phyloP scores from a whole-genome alignment of 1,140 invertebrate genomes.

The Cyclina sinensis region DNA sequence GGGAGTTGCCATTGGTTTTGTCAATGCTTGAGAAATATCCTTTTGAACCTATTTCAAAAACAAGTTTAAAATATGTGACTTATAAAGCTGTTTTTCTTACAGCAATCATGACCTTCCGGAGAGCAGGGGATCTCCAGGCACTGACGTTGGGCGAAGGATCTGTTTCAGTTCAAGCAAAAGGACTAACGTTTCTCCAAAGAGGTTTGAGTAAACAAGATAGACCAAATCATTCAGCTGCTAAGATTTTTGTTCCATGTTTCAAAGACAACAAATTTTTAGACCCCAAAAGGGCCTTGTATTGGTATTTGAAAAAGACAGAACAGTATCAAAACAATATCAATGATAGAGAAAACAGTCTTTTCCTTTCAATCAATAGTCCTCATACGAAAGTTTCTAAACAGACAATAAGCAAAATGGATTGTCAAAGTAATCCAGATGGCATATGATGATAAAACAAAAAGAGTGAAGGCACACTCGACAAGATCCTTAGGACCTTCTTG shows the following conservation, averaged over 20 bases:
- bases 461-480: constrained; percentile 45
- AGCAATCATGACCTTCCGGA: constrained; percentile 44
- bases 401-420: constrained; percentile 18
- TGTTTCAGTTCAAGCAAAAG: constrained; percentile 22
- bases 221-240: neutral
- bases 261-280: constrained; percentile 39
- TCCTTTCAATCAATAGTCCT: constrained; percentile 10
- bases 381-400: constrained; percentile 14
- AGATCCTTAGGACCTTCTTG: constrained; percentile 51
- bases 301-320: constrained; percentile 35
- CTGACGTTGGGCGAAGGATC: constrained; percentile 35
- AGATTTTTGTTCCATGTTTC: constrained; percentile 16
- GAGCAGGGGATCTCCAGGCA: constrained; percentile 26
- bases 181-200: constrained; percentile 6
- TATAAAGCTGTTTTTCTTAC: too few species aligned
- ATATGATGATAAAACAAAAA: constrained; percentile 28
- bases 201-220: constrained; percentile 28
- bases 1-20: constrained; percentile 55
- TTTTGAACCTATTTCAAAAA: constrained; percentile 60
- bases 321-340: neutral
- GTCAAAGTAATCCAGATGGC: too few species aligned
- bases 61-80: constrained; percentile 53
- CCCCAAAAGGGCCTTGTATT: constrained; percentile 3
- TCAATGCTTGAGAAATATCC: constrained; percentile 29
- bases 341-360: neutral